Base-by-base conservation (phyloP, 92 coral and sea anemone species). In the Porites divaricata region DNA sequence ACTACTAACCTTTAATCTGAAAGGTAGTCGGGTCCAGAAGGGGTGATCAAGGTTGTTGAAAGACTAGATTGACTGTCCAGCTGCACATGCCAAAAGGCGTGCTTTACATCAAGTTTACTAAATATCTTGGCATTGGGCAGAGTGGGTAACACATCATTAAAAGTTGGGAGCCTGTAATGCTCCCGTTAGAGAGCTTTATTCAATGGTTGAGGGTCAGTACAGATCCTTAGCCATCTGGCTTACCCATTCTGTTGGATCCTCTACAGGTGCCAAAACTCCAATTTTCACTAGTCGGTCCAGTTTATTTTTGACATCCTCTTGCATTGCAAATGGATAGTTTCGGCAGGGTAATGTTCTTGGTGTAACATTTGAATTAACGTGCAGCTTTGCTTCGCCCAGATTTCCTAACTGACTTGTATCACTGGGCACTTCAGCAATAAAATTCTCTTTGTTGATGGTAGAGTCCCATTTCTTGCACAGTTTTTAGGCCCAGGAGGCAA, bases 191-290 rank as follows among this genome's bases (percentile, higher is more conserved):
- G 89, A 25, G 92, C 92, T 23, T 21, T 81, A 77, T 89, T 84
- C 70, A 84, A 54, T 21, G 89, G 92, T 67, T 66, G 85, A 11
- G 92, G 90, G 69, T 89, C 92, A 21, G 90, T 90, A 35, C 96
- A 93, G 7, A 90, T 70, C 2, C 91, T 26, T 7, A 10, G 80
- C 86, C 83, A 83, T 79, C 76, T 80, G 83, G 49, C 88, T 84
- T 22, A 88, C 85, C 88, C 91, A 83, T 11, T 4, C 79, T 6
- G 88, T 76, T 16, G 93, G 85, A 65, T 80, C 90, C 8, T 56
- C 66, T 79, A 90, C 86, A 57, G 81, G 90, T 21, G 80, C 75
- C 71, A 86, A 79, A 17, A 86, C 90, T 28, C 87, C 84, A 9
- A 22, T 19, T 62, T 90, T 83, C n/a, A 87, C 88, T 41, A 87